Evolutionary conservation across 2,888 invertebrate species (phyloP).

Genomic region (Pasiphila rectangulata): DNA sequence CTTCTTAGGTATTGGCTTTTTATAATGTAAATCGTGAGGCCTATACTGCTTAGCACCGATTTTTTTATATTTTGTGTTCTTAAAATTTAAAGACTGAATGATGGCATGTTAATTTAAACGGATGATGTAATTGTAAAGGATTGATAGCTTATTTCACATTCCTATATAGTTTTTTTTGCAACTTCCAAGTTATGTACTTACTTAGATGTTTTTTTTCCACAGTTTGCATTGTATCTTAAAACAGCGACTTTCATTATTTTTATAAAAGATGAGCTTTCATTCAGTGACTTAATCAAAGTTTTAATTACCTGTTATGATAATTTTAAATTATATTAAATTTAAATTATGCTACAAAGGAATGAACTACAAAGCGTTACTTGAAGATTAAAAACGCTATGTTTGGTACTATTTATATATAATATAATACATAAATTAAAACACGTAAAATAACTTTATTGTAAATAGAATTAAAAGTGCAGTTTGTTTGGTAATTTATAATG

Average conservation of each 20-base stretch:
- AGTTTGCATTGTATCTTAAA: too few relatives aligned
- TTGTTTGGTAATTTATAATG: too few relatives aligned
- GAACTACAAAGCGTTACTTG: not conserved
- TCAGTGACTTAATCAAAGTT: too few relatives aligned
- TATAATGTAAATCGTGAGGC: slow-evolving; percentile 3
- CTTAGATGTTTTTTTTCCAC: not conserved
- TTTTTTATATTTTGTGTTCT: slow-evolving; percentile 53
- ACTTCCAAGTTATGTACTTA: not conserved
- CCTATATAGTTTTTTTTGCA: slow-evolving; percentile 32
- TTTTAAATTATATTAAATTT: too few relatives aligned
- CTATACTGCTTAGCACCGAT: slow-evolving; percentile 51
- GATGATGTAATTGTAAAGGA: slow-evolving; percentile 38
- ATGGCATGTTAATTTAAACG: slow-evolving; percentile 59
- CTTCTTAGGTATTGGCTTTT: not conserved
- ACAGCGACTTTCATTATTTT: not conserved
- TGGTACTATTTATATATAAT: too few relatives aligned
- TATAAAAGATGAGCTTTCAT: not conserved
- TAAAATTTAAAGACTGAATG: slow-evolving; percentile 71
- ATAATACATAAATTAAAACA: too few relatives aligned
- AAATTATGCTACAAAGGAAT: not conserved
- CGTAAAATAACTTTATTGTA: too few relatives aligned
- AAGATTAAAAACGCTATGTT: not conserved
- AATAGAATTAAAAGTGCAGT: too few relatives aligned
- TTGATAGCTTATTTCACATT: slow-evolving; percentile 45
- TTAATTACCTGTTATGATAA: too few relatives aligned